Base-by-base conservation (phyloP, 2,888 invertebrate genomes). In the Selenia dentaria region DNA sequence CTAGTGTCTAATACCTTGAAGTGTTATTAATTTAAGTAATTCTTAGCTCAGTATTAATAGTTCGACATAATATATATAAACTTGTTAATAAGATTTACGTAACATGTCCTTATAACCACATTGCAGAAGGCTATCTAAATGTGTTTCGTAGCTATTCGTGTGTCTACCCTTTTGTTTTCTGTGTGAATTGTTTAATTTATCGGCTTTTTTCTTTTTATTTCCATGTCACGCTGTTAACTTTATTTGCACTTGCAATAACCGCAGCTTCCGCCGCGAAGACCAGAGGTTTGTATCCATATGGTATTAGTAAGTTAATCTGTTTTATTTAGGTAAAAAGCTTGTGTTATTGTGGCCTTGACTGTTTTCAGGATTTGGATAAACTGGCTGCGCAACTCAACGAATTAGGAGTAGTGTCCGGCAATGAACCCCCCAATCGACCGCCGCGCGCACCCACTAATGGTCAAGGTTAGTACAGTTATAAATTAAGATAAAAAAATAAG, bases 311-410 rank as follows among this genome's bases (percentile, higher is more conserved):
- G 28, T 12, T 24, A 12, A 48, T n/a, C n/a, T 48, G 39, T 35
- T 45, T 38, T 31, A 27, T 5, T 18, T 8, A 27, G 16, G 16
- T 16, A 4, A 8, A n/a, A n/a, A 28, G 13, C 6, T 28, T 14
- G 13, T 32, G 0, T 11, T 32, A 4, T 11, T 12, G 10, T 32
- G 2, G 0, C 3, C 22, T 22, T 28, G 25, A 41, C 55, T 34
- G 8, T 70, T 82, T 87, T 60, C 92, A 98, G 97, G 98, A 99
- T 91, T 94, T 99, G 92, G 99, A 99, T 91, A 96, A 96, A 81
- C 91, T 99, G 82, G 99, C 98, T 57, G 97, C 97, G 74, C 98
- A 99, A 89, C 93, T 99, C 79, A 98, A 97, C 91, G 97, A 98
- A 91, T 93, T 99, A 78, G 98, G 96, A 68, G 95, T 95, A 72